Evolutionary conservation across 2,113 vertebrate genomes (phyloP).

Genomic region (Ptilorrhoa leucosticta): DNA sequence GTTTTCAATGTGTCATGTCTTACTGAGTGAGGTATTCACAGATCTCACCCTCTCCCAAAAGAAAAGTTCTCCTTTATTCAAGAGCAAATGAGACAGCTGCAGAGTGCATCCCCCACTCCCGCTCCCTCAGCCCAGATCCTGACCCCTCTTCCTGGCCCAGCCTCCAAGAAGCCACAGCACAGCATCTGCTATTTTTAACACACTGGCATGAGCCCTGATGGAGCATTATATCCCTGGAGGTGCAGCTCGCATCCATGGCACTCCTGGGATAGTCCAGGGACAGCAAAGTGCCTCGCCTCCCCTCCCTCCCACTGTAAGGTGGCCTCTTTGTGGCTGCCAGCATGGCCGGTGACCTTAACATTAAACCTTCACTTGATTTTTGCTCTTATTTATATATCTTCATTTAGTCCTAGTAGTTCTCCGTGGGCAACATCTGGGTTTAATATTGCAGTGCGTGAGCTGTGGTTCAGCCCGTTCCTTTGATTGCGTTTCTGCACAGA

Average conservation of each 20-base stretch:
- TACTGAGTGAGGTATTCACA: slow-evolving; percentile 89
- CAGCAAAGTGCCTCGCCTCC: background rate
- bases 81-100: slow-evolving; percentile 85
- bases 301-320: background rate
- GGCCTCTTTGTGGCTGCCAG: background rate
- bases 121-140: background rate
- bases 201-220: background rate
- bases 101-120: background rate
- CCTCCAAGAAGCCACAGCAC: background rate
- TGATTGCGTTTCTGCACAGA: too few species aligned
- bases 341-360: background rate
- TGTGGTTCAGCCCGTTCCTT: too few species aligned
- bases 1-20: slow-evolving; percentile 79
- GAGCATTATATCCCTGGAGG: background rate
- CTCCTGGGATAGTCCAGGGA: background rate
- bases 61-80: slow-evolving; percentile 73
- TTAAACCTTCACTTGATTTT: too few species aligned
- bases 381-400: too few species aligned
- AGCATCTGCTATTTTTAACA: background rate
- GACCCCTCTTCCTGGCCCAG: background rate
- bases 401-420: too few species aligned
- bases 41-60: slow-evolving; percentile 63
- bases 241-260: background rate
- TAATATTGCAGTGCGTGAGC: too few species aligned
- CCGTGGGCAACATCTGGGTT: too few species aligned